Evolutionary conservation across 2,113 vertebrate genomes (phyloP).

Genomic region (Perca schrenkii): DNA sequence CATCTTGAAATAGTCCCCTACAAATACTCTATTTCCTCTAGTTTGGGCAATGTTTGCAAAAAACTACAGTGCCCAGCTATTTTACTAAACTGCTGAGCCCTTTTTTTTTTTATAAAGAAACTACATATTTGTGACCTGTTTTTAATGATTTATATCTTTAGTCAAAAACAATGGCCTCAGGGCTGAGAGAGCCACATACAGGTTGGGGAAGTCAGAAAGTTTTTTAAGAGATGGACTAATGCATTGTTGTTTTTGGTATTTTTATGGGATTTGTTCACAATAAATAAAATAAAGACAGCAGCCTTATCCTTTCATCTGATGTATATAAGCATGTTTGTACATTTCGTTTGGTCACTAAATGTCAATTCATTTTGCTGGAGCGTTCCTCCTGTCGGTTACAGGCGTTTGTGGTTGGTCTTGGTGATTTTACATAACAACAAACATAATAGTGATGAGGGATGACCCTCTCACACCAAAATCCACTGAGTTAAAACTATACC

Average conservation of each 20-base stretch:
- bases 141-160: background rate
- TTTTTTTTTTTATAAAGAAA: background rate
- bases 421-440: constrained; percentile 12
- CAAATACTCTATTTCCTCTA: background rate
- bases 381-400: background rate
- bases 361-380: background rate
- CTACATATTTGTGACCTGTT: background rate
- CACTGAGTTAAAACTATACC: constrained; percentile 14
- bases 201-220: background rate
- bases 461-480: constrained; percentile 13
- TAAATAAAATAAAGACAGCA: background rate
- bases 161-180: background rate
- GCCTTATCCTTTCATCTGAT: background rate
- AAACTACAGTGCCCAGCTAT: background rate
- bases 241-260: background rate
- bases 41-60: background rate
- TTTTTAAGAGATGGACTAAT: background rate
- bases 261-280: background rate
- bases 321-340: background rate
- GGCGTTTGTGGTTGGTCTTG: background rate
- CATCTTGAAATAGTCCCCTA: background rate
- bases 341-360: background rate
- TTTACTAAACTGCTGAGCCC: background rate
- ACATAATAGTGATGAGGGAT: background rate
- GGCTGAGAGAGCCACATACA: background rate